These are phyloP conservation scores for Garrulus glandarius DNA, from an alignment of 2,797 vertebrate species.

Conservation along the genomic window DNA sequence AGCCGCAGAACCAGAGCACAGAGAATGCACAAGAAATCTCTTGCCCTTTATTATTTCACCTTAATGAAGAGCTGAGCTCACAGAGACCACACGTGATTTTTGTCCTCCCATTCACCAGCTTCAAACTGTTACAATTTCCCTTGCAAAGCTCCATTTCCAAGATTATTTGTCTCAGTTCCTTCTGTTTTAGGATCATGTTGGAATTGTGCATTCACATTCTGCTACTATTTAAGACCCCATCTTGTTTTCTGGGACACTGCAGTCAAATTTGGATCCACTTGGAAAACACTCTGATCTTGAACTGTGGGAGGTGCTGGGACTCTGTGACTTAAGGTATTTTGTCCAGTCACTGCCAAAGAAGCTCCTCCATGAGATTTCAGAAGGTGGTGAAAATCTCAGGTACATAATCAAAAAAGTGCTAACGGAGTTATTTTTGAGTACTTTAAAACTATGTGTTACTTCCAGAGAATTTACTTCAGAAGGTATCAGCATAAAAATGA, in stretches of 20 bases:
- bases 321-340: constrained; percentile 70
- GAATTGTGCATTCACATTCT: not conserved
- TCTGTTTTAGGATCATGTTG: not conserved
- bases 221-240: constrained; percentile 52
- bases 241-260: constrained; percentile 71
- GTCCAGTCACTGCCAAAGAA: constrained; percentile 67
- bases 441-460: not conserved
- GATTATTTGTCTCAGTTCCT: not conserved
- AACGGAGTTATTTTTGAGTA: not conserved
- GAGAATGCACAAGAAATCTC: not conserved
- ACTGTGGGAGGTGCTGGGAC: constrained; percentile 69
- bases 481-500: not conserved
- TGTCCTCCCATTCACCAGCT: not conserved
- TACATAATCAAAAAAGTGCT: not conserved
- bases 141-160: not conserved
- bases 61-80: not conserved
- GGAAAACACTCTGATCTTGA: constrained; percentile 60
- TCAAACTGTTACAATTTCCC: not conserved
- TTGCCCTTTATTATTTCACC: not conserved
- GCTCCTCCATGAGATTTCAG: constrained; percentile 67
- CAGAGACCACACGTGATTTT: not conserved
- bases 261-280: constrained; percentile 72
- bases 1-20: not conserved
- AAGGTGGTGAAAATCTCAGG: constrained; percentile 73
- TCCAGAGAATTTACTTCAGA: not conserved